Percentiles rank a stretch among this genome's conserved stretches.
These are phyloP conservation scores for Vannuccia rotundouncinata DNA, from an alignment of 2,888 invertebrate species.

Conservation along the genomic window DNA sequence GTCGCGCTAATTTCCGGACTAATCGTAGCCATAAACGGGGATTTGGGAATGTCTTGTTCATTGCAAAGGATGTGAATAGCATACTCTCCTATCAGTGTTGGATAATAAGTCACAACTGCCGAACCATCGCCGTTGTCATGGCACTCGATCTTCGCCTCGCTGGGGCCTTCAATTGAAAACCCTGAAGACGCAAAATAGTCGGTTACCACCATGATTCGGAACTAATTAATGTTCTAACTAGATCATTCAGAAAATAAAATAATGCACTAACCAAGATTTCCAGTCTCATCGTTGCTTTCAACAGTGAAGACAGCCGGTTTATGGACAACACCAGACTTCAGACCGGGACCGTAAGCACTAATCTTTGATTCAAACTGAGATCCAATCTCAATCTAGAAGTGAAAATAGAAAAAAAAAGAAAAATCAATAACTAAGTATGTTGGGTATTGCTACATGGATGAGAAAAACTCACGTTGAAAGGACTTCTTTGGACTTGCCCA, in stretches of 20 bases:
- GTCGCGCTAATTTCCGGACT: constrained; percentile 58
- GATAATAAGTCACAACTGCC: constrained; percentile 27
- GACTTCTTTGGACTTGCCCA: constrained; percentile 27
- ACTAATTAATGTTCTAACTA: too few species aligned
- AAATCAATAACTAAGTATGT: not conserved
- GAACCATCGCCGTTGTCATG: constrained; percentile 33
- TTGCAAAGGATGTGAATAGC: constrained; percentile 32
- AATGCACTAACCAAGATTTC: constrained; percentile 64
- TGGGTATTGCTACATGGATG: not conserved
- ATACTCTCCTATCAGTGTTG: constrained; percentile 30
- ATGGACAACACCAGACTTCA: constrained; percentile 18
- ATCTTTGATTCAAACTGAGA: not conserved
- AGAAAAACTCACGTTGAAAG: constrained; percentile 7
- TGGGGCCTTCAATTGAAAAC: constrained; percentile 35
- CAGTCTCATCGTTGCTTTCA: constrained; percentile 56
- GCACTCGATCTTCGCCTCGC: constrained; percentile 32
- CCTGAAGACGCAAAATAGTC: constrained; percentile 42
- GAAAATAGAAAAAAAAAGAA: not conserved
- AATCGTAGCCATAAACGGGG: constrained; percentile 64
- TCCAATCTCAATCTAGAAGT: constrained; percentile 59
- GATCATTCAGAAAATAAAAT: too few species aligned
- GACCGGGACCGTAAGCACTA: constrained; percentile 32
- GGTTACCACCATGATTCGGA: too few species aligned
- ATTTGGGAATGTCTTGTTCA: constrained; percentile 32
- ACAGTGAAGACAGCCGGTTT: constrained; percentile 1